phyloP scores from a whole-genome alignment of 2,888 invertebrate genomes.

The Rugalucina vietnamica region DNA sequence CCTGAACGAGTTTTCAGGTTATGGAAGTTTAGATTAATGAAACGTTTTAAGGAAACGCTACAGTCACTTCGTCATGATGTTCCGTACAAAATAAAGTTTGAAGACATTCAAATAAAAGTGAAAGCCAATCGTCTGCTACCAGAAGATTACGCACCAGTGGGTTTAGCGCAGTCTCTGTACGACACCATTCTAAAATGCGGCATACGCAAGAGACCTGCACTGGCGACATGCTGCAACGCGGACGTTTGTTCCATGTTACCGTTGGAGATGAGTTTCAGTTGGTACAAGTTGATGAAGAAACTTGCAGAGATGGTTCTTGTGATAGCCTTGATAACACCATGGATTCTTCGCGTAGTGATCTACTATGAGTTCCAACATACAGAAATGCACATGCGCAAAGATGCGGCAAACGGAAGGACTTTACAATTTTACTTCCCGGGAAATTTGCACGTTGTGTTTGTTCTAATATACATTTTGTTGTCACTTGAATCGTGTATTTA shows the following conservation, averaged over 20 bases:
- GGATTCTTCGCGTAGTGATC: constrained; percentile 71
- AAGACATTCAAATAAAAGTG: constrained; percentile 63
- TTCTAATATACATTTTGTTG: constrained; percentile 76
- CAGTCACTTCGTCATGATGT: constrained; percentile 39
- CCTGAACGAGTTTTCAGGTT: constrained; percentile 31
- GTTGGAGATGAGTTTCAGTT: constrained; percentile 48
- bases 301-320: constrained; percentile 67
- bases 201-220: constrained; percentile 69
- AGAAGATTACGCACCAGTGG: constrained; percentile 69
- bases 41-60: constrained; percentile 44
- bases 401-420: constrained; percentile 45
- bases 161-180: constrained; percentile 67
- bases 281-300: constrained; percentile 66
- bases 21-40: constrained; percentile 39
- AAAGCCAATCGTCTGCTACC: constrained; percentile 67
- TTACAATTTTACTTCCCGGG: constrained; percentile 68
- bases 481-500: constrained; percentile 68
- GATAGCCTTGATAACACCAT: constrained; percentile 70
- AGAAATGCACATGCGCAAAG: constrained; percentile 64
- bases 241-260: constrained; percentile 54
- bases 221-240: constrained; percentile 69
- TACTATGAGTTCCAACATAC: constrained; percentile 73
- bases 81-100: constrained; percentile 48
- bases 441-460: constrained; percentile 75
- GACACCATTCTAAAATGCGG: constrained; percentile 75